A percentile compares a stretch with the other conserved stretches of the same genome.
phyloP scores from a whole-genome alignment of 53 echinoderm and acorn worm genomes.

The Patiria pectinifera region DNA sequence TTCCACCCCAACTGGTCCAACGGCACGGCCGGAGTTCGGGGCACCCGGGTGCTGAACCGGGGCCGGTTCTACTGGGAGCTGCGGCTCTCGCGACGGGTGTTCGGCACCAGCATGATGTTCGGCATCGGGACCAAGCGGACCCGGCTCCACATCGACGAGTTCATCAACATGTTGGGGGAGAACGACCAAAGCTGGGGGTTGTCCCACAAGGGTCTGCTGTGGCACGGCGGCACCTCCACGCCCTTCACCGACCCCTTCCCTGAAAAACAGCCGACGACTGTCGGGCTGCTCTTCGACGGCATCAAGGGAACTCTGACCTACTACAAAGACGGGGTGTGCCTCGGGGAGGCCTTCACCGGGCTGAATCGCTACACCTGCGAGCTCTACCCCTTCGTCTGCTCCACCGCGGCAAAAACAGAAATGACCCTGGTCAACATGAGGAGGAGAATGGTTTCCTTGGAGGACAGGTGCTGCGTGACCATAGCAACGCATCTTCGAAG shows the following conservation, averaged over 20 bases:
- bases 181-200: slow-evolving; percentile 89
- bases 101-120: slow-evolving; percentile 97
- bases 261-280: slow-evolving; percentile 74
- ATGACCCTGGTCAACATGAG: slow-evolving; percentile 74
- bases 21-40: slow-evolving; percentile 90
- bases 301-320: slow-evolving; percentile 86
- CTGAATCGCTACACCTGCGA: slow-evolving; percentile 65
- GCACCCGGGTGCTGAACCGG: slow-evolving; percentile 72
- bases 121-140: slow-evolving; percentile 83
- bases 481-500: slow-evolving; percentile 73
- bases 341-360: slow-evolving; percentile 88
- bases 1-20: slow-evolving; percentile 98
- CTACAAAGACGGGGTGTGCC: slow-evolving; percentile 83
- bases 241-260: slow-evolving; percentile 88
- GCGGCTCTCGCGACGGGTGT: slow-evolving; percentile 75
- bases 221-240: slow-evolving; percentile 82
- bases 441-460: slow-evolving; percentile 75
- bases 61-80: slow-evolving; percentile 93
- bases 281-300: slow-evolving; percentile 90
- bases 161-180: slow-evolving; percentile 93
- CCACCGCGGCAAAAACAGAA: slow-evolving; percentile 93
- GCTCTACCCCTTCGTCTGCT: slow-evolving; percentile 88
- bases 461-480: slow-evolving; percentile 87
- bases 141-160: slow-evolving; percentile 87
- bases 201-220: slow-evolving; percentile 91